Evolutionary conservation across 1,140 invertebrate genomes (phyloP).

Genomic region (Paraescarpia echinospica): DNA sequence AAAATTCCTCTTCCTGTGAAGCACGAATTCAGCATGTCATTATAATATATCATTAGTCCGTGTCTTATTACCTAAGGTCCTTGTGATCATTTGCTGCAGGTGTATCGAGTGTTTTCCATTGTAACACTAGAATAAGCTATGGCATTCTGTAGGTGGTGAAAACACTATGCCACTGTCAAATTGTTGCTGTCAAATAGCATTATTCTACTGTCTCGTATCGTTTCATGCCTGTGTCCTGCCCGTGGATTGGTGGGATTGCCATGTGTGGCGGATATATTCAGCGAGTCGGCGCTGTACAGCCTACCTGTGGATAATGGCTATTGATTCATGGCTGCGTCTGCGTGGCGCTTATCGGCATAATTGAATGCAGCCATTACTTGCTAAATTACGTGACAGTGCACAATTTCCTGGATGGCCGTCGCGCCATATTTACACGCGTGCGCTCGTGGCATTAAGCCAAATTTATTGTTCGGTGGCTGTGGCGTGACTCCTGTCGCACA

Average conservation of each 20-base stretch:
- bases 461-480: background rate
- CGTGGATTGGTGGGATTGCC: background rate
- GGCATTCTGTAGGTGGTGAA: background rate
- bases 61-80: no score
- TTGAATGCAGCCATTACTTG: constrained; percentile 5
- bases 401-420: background rate
- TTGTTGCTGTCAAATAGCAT: background rate
- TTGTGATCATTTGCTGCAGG: no score
- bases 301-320: constrained; percentile 4
- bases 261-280: background rate
- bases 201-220: background rate
- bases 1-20: no score
- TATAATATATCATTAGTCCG: no score
- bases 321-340: background rate
- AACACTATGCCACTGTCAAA: no score
- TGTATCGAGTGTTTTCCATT: background rate
- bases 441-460: background rate
- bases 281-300: background rate
- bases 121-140: background rate
- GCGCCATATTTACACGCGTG: background rate
- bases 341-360: background rate
- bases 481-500: background rate
- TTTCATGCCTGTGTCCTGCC: background rate
- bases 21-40: no score
- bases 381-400: constrained; percentile 5